Conservation (phyloP, 35 echinoderm and acorn worm genomes). For the Diadema setosum region DNA sequence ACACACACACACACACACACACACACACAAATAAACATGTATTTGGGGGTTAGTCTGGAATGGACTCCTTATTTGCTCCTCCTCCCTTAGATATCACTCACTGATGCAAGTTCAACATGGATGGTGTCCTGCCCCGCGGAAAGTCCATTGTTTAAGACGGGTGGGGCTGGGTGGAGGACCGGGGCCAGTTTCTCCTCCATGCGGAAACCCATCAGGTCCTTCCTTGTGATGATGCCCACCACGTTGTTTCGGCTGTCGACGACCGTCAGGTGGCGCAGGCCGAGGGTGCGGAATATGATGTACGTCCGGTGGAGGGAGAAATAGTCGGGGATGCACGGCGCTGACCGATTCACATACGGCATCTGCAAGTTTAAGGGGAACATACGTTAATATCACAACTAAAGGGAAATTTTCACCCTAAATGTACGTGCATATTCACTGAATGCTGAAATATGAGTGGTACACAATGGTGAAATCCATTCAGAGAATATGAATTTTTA, state of each 20-base stretch:
- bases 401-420: no score
- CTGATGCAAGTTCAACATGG: neutral
- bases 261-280: conserved; percentile 92
- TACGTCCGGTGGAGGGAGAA: conserved; percentile 98
- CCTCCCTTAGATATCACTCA: neutral
- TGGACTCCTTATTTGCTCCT: no score
- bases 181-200: conserved; percentile 84
- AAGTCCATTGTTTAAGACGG: neutral
- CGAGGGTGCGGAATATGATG: conserved; percentile 90
- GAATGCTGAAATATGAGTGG: no score
- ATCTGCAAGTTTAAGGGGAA: conserved; percentile 2
- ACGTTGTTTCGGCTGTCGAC: conserved; percentile 76
- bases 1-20: no score
- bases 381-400: no score
- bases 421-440: no score
- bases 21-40: no score
- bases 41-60: no score
- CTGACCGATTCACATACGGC: conserved; percentile 89
- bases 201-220: conserved; percentile 94
- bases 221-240: conserved; percentile 89
- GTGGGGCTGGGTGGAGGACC: neutral
- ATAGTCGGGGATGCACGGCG: conserved; percentile 73
- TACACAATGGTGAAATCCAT: no score
- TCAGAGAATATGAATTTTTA: no score
- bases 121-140: neutral